A percentile compares a stretch with the other conserved stretches of the same genome.
Evolutionary conservation across 2,797 vertebrate species (phyloP).

Genomic region (Typhlichthys eigenmanni): DNA sequence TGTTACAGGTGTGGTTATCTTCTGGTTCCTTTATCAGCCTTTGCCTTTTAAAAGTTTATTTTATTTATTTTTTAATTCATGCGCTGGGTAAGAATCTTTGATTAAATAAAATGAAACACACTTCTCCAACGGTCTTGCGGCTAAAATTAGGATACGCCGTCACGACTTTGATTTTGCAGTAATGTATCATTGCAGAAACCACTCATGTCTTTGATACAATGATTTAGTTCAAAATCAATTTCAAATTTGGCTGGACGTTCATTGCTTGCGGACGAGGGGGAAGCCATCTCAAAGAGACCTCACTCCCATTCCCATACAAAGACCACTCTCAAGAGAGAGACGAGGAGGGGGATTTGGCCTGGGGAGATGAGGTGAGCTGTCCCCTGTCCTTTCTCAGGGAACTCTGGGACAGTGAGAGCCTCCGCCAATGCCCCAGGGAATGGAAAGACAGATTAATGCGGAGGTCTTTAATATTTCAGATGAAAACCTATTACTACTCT

Average conservation of each 20-base stretch:
- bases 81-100: background rate
- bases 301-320: conserved; percentile 45
- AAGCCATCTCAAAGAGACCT: conserved; percentile 44
- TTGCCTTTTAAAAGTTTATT: background rate
- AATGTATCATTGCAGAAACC: no score
- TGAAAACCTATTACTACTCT: conserved; percentile 76
- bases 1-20: background rate
- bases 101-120: background rate
- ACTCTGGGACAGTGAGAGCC: conserved; percentile 64
- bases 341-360: conserved; percentile 26
- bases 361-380: conserved; percentile 49
- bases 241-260: conserved; percentile 1
- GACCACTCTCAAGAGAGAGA: conserved; percentile 48
- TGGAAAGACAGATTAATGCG: conserved; percentile 79
- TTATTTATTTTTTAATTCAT: background rate
- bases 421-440: conserved; percentile 68
- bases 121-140: background rate
- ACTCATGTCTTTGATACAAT: no score
- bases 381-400: conserved; percentile 64
- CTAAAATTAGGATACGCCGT: background rate
- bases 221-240: no score
- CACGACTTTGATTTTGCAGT: conserved; percentile 2
- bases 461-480: conserved; percentile 80
- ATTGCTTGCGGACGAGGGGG: background rate
- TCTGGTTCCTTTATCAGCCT: background rate